phyloP scores from a whole-genome alignment of 2,888 invertebrate species.

The Calliscelio sp. region DNA sequence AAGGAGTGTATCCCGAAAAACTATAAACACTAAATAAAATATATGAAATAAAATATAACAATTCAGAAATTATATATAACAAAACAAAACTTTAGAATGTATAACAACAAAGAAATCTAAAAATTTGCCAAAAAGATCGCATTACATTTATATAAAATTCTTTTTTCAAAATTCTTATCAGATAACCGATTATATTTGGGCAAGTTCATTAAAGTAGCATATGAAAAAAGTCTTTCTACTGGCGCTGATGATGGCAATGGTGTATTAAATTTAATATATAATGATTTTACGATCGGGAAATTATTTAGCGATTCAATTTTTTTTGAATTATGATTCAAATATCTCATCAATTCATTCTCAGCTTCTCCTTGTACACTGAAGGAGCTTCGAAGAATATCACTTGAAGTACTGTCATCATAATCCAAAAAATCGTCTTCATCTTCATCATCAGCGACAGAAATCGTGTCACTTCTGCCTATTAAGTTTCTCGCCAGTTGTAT shows the following conservation, averaged over 20 bases:
- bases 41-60: too few species aligned
- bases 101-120: background rate
- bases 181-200: background rate
- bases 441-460: background rate
- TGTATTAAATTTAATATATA: slow-evolving; percentile 4
- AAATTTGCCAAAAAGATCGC: background rate
- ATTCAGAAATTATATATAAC: background rate
- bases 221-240: background rate
- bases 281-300: background rate
- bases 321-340: background rate
- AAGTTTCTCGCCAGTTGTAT: background rate
- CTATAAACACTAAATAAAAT: too few species aligned
- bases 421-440: background rate
- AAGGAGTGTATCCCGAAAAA: too few species aligned
- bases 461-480: background rate
- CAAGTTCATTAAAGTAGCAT: background rate
- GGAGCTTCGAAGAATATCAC: background rate
- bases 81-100: background rate
- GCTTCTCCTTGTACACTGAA: background rate
- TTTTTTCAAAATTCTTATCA: background rate
- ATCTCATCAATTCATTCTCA: slow-evolving; percentile 6
- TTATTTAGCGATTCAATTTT: background rate
- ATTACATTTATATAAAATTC: background rate
- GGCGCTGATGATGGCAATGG: background rate
- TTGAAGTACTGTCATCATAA: background rate